Evolutionary conservation across 2,797 vertebrate genomes (phyloP).

Genomic region (Ciconia nigra): DNA sequence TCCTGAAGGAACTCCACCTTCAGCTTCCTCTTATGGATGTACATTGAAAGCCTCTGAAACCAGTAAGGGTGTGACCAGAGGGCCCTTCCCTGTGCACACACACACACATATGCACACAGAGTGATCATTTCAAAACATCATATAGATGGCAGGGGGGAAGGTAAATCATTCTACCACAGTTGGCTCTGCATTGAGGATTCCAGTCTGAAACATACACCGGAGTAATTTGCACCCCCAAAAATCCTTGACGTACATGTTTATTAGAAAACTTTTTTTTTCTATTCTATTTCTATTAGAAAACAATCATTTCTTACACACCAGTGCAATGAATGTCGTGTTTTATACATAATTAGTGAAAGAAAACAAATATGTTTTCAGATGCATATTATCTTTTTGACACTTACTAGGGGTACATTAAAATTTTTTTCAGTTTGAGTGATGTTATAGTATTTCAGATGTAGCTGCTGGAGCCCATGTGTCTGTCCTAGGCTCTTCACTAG

Average conservation of each 20-base stretch:
- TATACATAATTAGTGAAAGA: background rate
- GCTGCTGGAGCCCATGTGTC: background rate
- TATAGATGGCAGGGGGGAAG: background rate
- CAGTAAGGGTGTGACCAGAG: background rate
- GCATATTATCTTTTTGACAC: background rate
- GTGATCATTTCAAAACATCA: background rate
- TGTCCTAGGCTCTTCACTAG: background rate
- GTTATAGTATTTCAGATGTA: background rate
- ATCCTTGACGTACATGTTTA: background rate
- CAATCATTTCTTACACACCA: rapidly evolving
- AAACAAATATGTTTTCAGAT: background rate
- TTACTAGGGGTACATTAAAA: background rate
- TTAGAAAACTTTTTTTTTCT: background rate
- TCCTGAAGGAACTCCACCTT: background rate
- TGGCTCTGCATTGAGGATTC: background rate
- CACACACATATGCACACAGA: background rate
- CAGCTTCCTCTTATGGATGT: background rate
- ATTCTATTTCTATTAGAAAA: no score
- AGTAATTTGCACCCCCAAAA: background rate
- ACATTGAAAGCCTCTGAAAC: background rate
- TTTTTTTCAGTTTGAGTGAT: background rate
- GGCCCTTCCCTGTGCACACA: rapidly evolving
- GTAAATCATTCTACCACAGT: background rate
- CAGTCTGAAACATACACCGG: background rate
- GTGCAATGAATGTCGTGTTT: background rate